These are phyloP conservation scores for Sylvicola fuscatus DNA, from an alignment of 2,888 invertebrate genomes.

Conservation along the genomic window DNA sequence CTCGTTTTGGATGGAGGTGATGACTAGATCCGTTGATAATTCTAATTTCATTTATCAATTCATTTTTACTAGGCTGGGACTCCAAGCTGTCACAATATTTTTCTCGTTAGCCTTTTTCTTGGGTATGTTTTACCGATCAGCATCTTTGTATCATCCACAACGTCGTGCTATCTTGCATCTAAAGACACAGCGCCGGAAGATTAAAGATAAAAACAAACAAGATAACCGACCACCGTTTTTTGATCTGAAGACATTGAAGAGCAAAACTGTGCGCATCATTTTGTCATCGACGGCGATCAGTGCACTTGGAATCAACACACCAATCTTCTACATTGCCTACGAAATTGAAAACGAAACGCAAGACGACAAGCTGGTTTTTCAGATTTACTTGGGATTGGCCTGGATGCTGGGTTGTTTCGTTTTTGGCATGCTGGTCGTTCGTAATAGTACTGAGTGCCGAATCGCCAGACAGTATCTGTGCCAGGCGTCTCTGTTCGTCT, in stretches of 20 bases:
- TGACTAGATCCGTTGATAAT: too few species aligned
- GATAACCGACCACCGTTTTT: constrained; percentile 71
- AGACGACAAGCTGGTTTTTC: constrained; percentile 40
- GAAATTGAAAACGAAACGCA: constrained; percentile 55
- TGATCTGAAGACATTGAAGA: constrained; percentile 66
- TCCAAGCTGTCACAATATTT: constrained; percentile 69
- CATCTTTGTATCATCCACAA: constrained; percentile 74
- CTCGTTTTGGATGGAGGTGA: constrained; percentile 7
- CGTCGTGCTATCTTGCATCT: constrained; percentile 69
- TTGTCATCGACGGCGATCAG: constrained; percentile 59
- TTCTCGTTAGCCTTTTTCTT: constrained; percentile 66
- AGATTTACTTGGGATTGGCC: constrained; percentile 59
- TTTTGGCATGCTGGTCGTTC: constrained; percentile 64
- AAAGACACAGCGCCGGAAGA: constrained; percentile 70
- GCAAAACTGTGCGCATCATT: constrained; percentile 65
- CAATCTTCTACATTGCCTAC: constrained; percentile 63
- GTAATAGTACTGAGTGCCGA: constrained; percentile 63
- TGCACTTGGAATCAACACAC: constrained; percentile 69
- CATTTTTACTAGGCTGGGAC: constrained; percentile 45
- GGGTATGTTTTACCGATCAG: constrained; percentile 73
- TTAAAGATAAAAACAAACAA: constrained; percentile 54
- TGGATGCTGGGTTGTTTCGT: constrained; percentile 66
- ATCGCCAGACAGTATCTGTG: constrained; percentile 72
- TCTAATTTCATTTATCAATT: background rate
- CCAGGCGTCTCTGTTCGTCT: constrained; percentile 59